A percentile compares a stretch with the other conserved stretches of the same genome.
Evolutionary conservation across 1,140 invertebrate species (phyloP).

Genomic region (Drosophila kepulauana): DNA sequence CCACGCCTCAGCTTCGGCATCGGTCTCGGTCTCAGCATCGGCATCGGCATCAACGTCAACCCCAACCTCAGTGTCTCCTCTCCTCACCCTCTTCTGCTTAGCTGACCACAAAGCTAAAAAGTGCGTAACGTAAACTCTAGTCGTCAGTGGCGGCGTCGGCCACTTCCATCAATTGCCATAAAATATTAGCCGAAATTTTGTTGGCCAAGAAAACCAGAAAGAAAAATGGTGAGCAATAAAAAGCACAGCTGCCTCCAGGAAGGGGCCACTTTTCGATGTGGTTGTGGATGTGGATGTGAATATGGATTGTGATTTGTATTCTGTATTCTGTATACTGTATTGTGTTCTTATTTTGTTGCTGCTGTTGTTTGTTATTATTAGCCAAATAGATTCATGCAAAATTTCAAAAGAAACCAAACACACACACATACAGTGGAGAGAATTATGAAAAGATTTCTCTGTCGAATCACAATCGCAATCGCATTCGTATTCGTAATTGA

Average conservation of each 20-base stretch:
- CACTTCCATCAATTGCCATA: conserved; percentile 75
- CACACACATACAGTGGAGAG: conserved; percentile 28
- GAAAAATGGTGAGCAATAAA: conserved; percentile 48
- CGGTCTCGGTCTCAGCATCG: background rate
- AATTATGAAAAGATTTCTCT: conserved; percentile 74
- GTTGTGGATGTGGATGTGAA: too few relatives aligned
- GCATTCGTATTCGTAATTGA: conserved; percentile 57
- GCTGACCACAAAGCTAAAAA: conserved; percentile 44
- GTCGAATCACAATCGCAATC: conserved; percentile 35
- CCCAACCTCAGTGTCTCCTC: background rate
- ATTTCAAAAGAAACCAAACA: conserved; percentile 77
- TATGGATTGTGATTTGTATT: too few relatives aligned
- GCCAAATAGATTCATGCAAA: conserved; percentile 63
- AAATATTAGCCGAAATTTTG: conserved; percentile 65
- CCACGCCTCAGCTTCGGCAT: conserved; percentile 1
- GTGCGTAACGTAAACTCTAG: conserved; percentile 57
- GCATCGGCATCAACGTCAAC: background rate
- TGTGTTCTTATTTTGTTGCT: conserved; percentile 24
- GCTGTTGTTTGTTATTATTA: conserved; percentile 75
- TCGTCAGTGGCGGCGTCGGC: conserved; percentile 28
- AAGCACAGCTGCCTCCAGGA: conserved; percentile 53
- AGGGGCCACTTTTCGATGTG: background rate
- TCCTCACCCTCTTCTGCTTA: background rate
- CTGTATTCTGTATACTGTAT: background rate
- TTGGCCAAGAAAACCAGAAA: conserved; percentile 36